A percentile compares a stretch with the other conserved stretches of the same genome.
These are phyloP conservation scores for Listronotus oregonensis DNA, from an alignment of 1,140 invertebrate genomes.

Conservation along the genomic window DNA sequence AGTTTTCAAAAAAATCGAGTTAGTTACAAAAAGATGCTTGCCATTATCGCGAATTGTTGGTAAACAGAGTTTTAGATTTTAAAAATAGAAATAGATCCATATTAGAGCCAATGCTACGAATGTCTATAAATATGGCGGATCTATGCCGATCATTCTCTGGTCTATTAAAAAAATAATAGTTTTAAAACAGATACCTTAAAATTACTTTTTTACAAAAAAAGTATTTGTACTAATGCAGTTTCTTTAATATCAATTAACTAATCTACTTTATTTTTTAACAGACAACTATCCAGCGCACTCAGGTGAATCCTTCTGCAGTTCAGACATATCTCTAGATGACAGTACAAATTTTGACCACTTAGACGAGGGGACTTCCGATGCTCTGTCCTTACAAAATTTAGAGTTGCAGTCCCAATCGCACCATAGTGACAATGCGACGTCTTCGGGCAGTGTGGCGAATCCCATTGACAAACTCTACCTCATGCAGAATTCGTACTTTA, in stretches of 20 bases:
- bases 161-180: no score
- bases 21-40: no score
- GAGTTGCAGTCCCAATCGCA: slow-evolving; percentile 63
- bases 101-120: no score
- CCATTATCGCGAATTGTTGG: no score
- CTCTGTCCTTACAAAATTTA: slow-evolving; percentile 72
- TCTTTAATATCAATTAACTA: neutral
- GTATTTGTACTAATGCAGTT: no score
- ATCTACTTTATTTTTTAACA: slow-evolving; percentile 57
- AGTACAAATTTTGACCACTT: slow-evolving; percentile 77
- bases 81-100: no score
- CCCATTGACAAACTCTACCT: slow-evolving; percentile 97
- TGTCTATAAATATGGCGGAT: no score
- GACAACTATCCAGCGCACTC: slow-evolving; percentile 82
- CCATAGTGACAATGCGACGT: slow-evolving; percentile 57
- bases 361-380: slow-evolving; percentile 80
- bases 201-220: no score
- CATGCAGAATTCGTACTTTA: slow-evolving; percentile 96
- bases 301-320: slow-evolving; percentile 88
- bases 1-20: no score
- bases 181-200: no score
- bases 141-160: no score
- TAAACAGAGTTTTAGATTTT: no score
- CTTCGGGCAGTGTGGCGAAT: slow-evolving; percentile 68
- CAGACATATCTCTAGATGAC: slow-evolving; percentile 83